A percentile compares a stretch with the other conserved stretches of the same genome.
phyloP scores from a whole-genome alignment of 1,140 invertebrate genomes.

The Nomia melanderi region DNA sequence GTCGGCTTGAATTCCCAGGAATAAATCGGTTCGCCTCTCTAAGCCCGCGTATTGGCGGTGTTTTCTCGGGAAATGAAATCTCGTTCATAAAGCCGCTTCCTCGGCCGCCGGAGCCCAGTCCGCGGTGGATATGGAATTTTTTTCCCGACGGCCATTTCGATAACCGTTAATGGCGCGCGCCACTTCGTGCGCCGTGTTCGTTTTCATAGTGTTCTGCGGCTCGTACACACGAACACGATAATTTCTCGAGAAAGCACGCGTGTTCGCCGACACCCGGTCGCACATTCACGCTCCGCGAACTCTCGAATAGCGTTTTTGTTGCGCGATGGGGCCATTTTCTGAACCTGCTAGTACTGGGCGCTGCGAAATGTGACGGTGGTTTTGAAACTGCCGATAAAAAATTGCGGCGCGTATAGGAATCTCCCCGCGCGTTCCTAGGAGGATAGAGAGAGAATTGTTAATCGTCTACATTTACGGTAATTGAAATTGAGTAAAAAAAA shows the following conservation, averaged over 20 bases:
- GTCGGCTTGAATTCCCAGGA: conserved; percentile 34
- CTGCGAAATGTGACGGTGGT: too few species aligned
- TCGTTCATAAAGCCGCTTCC: conserved; percentile 35
- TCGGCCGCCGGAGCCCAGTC: conserved; percentile 11
- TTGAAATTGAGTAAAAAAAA: too few species aligned
- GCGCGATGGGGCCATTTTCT: too few species aligned
- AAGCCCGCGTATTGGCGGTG: conserved; percentile 37
- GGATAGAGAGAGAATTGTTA: too few species aligned
- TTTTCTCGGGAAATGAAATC: conserved; percentile 51
- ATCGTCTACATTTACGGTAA: too few species aligned
- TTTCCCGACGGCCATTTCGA: conserved; percentile 39
- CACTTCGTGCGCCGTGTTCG: conserved; percentile 8
- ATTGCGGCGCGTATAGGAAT: too few species aligned
- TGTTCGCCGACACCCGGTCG: neutral
- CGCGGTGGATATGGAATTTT: conserved; percentile 37
- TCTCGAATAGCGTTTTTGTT: neutral
- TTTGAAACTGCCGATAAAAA: too few species aligned
- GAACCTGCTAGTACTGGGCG: too few species aligned
- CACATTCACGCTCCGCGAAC: neutral
- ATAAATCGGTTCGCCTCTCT: conserved; percentile 45
- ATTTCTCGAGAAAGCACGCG: neutral
- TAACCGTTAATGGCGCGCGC: conserved; percentile 46
- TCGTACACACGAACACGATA: conserved; percentile 15
- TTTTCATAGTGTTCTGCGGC: conserved; percentile 33
- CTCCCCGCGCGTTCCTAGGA: too few species aligned